Evolutionary conservation across 2,113 vertebrate genomes (phyloP).

Genomic region (Rhombomys opimus): DNA sequence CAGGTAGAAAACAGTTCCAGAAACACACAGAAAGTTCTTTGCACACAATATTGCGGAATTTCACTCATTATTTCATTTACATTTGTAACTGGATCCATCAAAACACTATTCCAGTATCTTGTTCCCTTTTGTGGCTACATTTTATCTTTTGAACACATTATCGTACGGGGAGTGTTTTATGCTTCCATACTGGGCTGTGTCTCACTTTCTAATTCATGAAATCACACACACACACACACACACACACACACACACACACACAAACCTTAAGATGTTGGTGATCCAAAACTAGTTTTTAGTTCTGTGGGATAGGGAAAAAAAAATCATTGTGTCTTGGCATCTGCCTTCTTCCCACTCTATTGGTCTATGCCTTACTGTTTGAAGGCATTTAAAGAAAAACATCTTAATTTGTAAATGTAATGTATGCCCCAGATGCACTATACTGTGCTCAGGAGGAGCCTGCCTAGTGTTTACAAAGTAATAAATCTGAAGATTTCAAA

Average conservation of each 20-base stretch:
- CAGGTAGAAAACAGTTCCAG: neutral
- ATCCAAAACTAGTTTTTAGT: neutral
- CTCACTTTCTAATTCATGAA: conserved; percentile 34
- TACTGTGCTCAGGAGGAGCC: neutral
- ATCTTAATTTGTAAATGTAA: neutral
- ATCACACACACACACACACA: neutral
- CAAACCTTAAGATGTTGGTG: neutral
- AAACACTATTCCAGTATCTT: neutral
- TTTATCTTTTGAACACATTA: neutral
- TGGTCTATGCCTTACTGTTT: neutral
- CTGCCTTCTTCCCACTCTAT: neutral
- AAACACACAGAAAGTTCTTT: neutral
- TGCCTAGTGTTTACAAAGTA: neutral
- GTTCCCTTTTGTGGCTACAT: neutral
- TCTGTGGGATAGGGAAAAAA: neutral
- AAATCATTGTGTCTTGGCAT: neutral
- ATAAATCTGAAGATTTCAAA: neutral
- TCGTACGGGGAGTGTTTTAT: neutral
- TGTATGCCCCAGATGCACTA: neutral
- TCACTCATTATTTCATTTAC: neutral
- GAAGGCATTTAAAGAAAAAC: conserved; percentile 12
- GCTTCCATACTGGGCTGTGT: conserved; percentile 28
- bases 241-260: too few relatives aligned
- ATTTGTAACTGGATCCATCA: neutral
- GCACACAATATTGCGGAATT: neutral